These are phyloP conservation scores for Lochmaea capreae DNA, from an alignment of 2,888 invertebrate genomes.

Conservation along the genomic window DNA sequence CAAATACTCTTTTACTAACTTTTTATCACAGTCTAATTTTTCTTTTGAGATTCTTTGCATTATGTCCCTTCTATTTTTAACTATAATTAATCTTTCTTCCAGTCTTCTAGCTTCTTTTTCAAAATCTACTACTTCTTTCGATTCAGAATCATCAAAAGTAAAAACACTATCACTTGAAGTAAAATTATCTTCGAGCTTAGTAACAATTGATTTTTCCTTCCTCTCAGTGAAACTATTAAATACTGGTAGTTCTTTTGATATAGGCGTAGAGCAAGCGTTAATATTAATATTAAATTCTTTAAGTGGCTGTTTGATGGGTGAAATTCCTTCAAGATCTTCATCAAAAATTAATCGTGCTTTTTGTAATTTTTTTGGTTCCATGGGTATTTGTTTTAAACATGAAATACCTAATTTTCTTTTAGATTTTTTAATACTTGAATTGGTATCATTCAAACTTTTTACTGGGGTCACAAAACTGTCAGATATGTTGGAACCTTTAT, in stretches of 20 bases:
- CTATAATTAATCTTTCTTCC: conserved; percentile 53
- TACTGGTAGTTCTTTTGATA: conserved; percentile 14
- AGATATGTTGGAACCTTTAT: neutral
- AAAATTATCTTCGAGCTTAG: neutral
- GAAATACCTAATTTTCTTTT: conserved; percentile 56
- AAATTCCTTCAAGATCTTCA: conserved; percentile 41
- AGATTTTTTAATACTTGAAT: conserved; percentile 10
- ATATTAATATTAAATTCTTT: conserved; percentile 1
- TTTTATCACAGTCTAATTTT: conserved; percentile 34
- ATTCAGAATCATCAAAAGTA: conserved; percentile 37
- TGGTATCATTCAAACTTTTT: conserved; percentile 3
- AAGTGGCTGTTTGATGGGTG: conserved; percentile 38
- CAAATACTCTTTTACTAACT: conserved; percentile 22
- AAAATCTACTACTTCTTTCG: conserved; percentile 44
- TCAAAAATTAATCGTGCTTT: conserved; percentile 54
- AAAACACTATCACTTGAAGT: conserved; percentile 21
- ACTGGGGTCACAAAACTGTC: conserved; percentile 24
- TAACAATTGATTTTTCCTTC: conserved; percentile 4
- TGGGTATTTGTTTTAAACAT: conserved; percentile 54
- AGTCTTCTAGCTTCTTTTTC: conserved; percentile 51
- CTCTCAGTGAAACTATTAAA: neutral
- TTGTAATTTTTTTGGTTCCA: conserved; percentile 55
- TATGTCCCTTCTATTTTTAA: conserved; percentile 44
- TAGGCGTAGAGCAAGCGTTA: conserved; percentile 40
- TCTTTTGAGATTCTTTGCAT: conserved; percentile 35